Base-by-base conservation (phyloP, 2,113 vertebrate species). In the Aegithalos caudatus region DNA sequence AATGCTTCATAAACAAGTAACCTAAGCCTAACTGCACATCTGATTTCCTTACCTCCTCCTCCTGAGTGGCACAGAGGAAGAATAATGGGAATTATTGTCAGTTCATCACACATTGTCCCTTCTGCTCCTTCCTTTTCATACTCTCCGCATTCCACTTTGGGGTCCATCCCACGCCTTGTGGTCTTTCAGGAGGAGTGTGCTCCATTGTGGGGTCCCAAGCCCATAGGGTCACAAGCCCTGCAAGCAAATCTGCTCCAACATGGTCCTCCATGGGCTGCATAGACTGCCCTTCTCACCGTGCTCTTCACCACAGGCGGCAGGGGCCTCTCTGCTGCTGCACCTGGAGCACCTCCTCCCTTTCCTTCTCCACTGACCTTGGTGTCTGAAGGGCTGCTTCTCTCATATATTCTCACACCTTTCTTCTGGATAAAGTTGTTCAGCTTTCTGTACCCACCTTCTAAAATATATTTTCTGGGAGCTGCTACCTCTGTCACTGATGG, bases 81-180 rank as follows among this genome's bases (percentile, higher is more conserved):
- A 3, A 21, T 35, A 62, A 25, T 35, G 29, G 12, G 9, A 14
- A 1, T 4, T 61, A 10, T 53, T 29, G 10, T 69, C 54, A 20
- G 10, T 28, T 77, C 8, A 33, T 35, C 18, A 23, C 31, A 20
- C 12, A 5, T 9, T n/a, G 9, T 21, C n/a, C 56, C 38, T 78
- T 51, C 27, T 9, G 11, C 29, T 81, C 19, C 27, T 48, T 81
- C 42, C 23, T 78, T 29, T 64, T 58, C 35, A 62, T 6, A 6
- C 5, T 58, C 31, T 56, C 38, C 13, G 10, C 23, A 25, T 57
- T 37, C 33, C 29, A 25, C 8, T 0, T 0, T 56, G 48, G 23
- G 14, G 14, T 45, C 25, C 29, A 47, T 37, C 18, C 14, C 27
- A 44, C 0, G 0, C 13, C 17, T 8, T 51, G 6, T 0, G 0